Evolutionary conservation across 2,797 vertebrate genomes (phyloP).

Genomic region (Myiotriccus ornatus): DNA sequence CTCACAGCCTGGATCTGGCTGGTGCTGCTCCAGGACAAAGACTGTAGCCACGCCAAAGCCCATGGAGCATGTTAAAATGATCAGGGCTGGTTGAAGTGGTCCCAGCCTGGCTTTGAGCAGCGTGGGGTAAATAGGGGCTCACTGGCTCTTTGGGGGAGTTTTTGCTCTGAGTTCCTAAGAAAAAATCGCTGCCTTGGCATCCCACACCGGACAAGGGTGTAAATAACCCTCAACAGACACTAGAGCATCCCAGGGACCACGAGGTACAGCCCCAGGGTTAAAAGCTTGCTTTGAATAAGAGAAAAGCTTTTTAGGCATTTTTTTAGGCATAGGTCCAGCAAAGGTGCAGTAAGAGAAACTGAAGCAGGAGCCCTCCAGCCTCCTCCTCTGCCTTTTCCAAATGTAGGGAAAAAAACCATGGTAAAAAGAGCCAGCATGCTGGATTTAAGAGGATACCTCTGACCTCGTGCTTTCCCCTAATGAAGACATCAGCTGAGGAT

Average conservation of each 20-base stretch:
- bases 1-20: neutral
- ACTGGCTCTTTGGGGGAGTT: neutral
- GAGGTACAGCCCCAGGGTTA: neutral
- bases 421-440: accelerated
- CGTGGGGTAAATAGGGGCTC: accelerated
- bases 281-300: neutral
- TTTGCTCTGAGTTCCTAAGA: neutral
- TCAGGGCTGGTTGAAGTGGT: neutral
- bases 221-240: neutral
- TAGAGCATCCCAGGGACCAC: accelerated
- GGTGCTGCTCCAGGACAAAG: neutral
- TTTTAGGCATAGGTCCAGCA: neutral
- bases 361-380: neutral
- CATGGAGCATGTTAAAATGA: accelerated
- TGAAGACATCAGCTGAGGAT: neutral
- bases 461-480: neutral
- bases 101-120: neutral
- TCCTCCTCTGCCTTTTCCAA: neutral
- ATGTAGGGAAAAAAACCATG: accelerated
- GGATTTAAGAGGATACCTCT: neutral
- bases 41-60: neutral
- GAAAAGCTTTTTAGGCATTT: neutral
- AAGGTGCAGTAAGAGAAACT: neutral
- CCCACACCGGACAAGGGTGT: accelerated
- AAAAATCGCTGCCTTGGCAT: neutral